phyloP scores from a whole-genome alignment of 2,888 invertebrate genomes.

The Lapara coniferarum region DNA sequence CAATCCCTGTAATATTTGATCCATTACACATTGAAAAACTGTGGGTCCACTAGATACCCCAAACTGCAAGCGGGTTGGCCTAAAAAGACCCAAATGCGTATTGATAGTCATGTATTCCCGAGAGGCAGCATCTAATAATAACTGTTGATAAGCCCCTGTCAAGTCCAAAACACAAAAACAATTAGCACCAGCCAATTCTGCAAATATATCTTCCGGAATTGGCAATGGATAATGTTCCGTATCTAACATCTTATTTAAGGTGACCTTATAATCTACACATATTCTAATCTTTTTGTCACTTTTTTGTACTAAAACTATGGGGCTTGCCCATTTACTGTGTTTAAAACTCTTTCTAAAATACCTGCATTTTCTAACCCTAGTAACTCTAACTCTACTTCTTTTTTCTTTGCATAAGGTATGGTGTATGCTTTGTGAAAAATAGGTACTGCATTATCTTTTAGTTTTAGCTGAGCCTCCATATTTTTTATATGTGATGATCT shows the following conservation, averaged over 20 bases:
- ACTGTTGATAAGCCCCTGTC: slow-evolving; percentile 25
- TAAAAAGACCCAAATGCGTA: slow-evolving; percentile 23
- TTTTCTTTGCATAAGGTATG: background rate
- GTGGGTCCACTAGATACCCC: slow-evolving; percentile 28
- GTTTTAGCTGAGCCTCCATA: background rate
- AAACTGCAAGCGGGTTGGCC: slow-evolving; percentile 17
- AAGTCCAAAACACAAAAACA: background rate
- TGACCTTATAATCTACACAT: slow-evolving; percentile 33
- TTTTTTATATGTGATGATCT: background rate
- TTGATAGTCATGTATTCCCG: slow-evolving; percentile 26
- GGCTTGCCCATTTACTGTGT: slow-evolving; percentile 30
- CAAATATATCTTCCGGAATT: background rate
- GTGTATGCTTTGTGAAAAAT: background rate
- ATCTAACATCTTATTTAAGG: slow-evolving; percentile 29
- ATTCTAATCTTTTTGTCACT: slow-evolving; percentile 27
- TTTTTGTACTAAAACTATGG: slow-evolving; percentile 20
- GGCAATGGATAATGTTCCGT: slow-evolving; percentile 29
- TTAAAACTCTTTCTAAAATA: slow-evolving; percentile 1
- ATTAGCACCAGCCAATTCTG: background rate
- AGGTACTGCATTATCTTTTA: background rate
- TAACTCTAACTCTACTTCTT: background rate
- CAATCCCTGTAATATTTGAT: slow-evolving; percentile 25
- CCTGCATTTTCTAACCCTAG: background rate
- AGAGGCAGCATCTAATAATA: slow-evolving; percentile 27
- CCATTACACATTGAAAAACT: slow-evolving; percentile 29